These are phyloP conservation scores for Hipposideros armiger DNA, from an alignment of 2,113 vertebrate genomes.

Conservation along the genomic window DNA sequence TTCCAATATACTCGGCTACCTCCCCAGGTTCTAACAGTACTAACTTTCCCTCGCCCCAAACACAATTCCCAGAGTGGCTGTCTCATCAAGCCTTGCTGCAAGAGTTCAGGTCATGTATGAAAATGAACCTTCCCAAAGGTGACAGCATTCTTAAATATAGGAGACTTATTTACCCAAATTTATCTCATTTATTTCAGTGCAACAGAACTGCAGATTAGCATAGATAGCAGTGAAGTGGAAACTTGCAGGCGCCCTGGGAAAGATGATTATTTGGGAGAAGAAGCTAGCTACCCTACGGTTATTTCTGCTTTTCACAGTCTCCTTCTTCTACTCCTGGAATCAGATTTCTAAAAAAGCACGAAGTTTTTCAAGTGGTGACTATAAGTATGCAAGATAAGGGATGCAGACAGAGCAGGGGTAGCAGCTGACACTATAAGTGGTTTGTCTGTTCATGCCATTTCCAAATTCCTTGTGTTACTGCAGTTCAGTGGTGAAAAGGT, in stretches of 20 bases:
- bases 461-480: not conserved
- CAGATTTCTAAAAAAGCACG: not conserved
- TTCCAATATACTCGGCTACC: not conserved
- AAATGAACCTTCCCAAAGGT: not conserved
- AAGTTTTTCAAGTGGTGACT: not conserved
- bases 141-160: not conserved
- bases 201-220: not conserved
- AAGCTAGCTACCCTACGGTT: not conserved
- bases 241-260: not conserved
- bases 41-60: not conserved
- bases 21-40: not conserved
- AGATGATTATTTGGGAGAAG: not conserved
- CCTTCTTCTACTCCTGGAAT: not conserved
- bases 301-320: not conserved
- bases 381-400: not conserved
- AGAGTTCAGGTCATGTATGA: not conserved
- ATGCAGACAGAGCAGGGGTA: not conserved
- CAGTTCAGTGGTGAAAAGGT: not conserved
- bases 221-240: not conserved
- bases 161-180: not conserved
- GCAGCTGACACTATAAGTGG: no score
- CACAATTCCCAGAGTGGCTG: not conserved
- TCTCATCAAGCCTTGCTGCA: not conserved
- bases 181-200: not conserved
- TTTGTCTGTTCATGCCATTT: not conserved